Base-by-base conservation (phyloP, 1,140 invertebrate genomes). In the Zaprionus inermis region DNA sequence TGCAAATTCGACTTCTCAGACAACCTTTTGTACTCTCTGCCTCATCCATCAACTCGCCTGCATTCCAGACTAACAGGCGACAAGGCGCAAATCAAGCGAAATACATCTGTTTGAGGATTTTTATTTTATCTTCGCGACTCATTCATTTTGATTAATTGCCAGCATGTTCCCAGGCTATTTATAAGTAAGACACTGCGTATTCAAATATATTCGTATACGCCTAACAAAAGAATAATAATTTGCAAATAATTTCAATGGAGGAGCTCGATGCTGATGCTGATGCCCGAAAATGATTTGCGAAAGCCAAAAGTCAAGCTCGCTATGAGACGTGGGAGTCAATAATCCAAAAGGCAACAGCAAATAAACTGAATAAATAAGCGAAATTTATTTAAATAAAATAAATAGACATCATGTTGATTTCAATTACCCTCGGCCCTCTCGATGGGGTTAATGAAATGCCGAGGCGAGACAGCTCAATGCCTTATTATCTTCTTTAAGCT, bases 351-450 rank as follows among this genome's bases (percentile, higher is more conserved):
- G 44, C 44, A 49, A 16, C 44, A 46, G n/a, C n/a, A 46, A 59
- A 51, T 57, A 67, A 76, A 38, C 58, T 24, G 55, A 81, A 76
- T 71, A 69, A 44, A 59, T 36, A 59, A 84, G 41, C 68, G 49
- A 80, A 72, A 74, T 66, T 61, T 57, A 67, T 75, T 61, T 38
- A 61, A 73, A 82, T 83, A 83, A 61, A 73, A 82, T 83, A 83
- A 83, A 72, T 88, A 88, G 83, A 82, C 77, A 79, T 83, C 79
- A 86, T 88, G 79, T 89, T 83, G 83, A 88, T 83, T 89, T 86
- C 84, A 86, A 88, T 88, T 86, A 88, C 75, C 38, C 38, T 16
- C 38, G 70, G 81, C 49, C 73, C 79, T 38, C 59, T 57, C 75
- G 78, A 72, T 60, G 83, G 74, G 84, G 83, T 89, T 89, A 88